Conservation (phyloP, 2,888 invertebrate species). For the Brachyptera putata region DNA sequence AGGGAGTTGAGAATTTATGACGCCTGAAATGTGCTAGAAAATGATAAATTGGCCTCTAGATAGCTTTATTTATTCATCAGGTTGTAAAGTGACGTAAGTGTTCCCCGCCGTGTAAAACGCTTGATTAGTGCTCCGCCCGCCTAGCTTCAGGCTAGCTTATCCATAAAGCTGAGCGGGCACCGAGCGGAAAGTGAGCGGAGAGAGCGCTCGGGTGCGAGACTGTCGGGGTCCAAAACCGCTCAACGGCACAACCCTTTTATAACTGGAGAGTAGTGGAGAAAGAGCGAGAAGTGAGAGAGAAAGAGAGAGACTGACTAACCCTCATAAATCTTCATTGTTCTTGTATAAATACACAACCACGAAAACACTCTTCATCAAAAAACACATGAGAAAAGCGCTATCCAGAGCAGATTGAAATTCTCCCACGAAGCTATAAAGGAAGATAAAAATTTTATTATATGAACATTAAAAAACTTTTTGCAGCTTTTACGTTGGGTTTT, state of each 20-base stretch:
- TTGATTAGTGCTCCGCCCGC: constrained; percentile 30
- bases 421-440: too few species aligned
- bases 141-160: background rate
- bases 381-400: too few species aligned
- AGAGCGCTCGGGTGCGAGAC: background rate
- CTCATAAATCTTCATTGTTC: constrained; percentile 19
- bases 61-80: constrained; percentile 59
- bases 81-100: constrained; percentile 36
- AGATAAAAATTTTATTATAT: too few species aligned
- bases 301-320: background rate
- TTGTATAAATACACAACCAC: background rate
- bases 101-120: constrained; percentile 32
- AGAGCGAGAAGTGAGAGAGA: too few species aligned
- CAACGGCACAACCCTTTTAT: background rate
- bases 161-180: too few species aligned
- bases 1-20: constrained; percentile 27
- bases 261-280: too few species aligned
- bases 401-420: too few species aligned
- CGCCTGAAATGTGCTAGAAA: constrained; percentile 37
- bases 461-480: too few species aligned
- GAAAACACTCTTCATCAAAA: background rate
- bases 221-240: background rate
- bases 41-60: constrained; percentile 58
- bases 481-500: too few species aligned
- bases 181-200: background rate